phyloP scores from a whole-genome alignment of 1,140 invertebrate genomes.

The Drosophila varians region DNA sequence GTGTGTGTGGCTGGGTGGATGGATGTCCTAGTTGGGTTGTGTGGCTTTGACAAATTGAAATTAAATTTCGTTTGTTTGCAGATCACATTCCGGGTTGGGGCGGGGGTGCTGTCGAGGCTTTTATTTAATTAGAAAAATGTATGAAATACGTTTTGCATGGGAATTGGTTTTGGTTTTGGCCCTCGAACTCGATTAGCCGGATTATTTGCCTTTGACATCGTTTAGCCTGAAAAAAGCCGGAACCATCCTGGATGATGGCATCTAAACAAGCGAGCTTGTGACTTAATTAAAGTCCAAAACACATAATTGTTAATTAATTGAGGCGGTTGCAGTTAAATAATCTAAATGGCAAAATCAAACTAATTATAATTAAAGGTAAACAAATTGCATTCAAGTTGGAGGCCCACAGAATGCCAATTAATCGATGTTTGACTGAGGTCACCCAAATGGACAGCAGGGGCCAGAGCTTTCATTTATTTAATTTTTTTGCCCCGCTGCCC shows the following conservation, averaged over 20 bases:
- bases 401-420: slow-evolving; percentile 70
- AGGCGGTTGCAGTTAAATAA: slow-evolving; percentile 39
- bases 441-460: slow-evolving; percentile 10
- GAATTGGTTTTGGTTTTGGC: slow-evolving; percentile 6
- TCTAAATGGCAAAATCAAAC: slow-evolving; percentile 55
- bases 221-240: background rate
- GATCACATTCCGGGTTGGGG: slow-evolving; percentile 45
- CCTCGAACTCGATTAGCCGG: slow-evolving; percentile 38
- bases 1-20: background rate
- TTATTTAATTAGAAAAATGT: slow-evolving; percentile 56
- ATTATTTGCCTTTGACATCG: slow-evolving; percentile 39
- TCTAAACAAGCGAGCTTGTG: slow-evolving; percentile 4
- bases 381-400: slow-evolving; percentile 57
- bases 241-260: slow-evolving; percentile 4
- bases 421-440: slow-evolving; percentile 40
- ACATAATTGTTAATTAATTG: slow-evolving; percentile 57
- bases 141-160: slow-evolving; percentile 34
- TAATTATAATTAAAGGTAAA: slow-evolving; percentile 72
- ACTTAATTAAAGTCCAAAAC: slow-evolving; percentile 37
- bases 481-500: slow-evolving; percentile 24
- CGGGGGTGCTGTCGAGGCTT: slow-evolving; percentile 11
- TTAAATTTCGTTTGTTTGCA: slow-evolving; percentile 58
- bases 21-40: slow-evolving; percentile 12
- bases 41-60: slow-evolving; percentile 65
- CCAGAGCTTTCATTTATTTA: slow-evolving; percentile 3